Conservation (phyloP, 2,113 vertebrate genomes). For the Larimichthys polyactis region DNA sequence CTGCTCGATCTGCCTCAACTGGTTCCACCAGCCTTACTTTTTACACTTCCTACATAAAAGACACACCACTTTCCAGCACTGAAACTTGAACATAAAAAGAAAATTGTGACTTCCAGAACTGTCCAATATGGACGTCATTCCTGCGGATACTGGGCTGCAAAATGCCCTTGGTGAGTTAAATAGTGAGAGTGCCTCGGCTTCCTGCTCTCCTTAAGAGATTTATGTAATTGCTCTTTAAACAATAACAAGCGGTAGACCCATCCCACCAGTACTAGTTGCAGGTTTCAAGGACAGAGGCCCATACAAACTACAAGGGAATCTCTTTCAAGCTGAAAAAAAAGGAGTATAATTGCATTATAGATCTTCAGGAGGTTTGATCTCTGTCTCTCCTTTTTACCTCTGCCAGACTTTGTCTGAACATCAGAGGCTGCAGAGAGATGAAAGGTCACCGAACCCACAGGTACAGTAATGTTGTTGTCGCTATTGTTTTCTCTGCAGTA, state of each 20-base stretch:
- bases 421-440: slow-evolving; percentile 63
- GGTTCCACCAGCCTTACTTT: too few species aligned
- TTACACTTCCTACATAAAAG: neutral
- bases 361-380: slow-evolving; percentile 69
- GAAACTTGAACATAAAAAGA: too few species aligned
- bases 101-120: too few species aligned
- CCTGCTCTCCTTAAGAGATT: slow-evolving; percentile 40
- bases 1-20: too few species aligned
- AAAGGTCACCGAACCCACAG: slow-evolving; percentile 70
- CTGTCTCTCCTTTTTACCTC: slow-evolving; percentile 61
- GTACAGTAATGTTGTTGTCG: slow-evolving; percentile 42
- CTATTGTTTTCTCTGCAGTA: slow-evolving; percentile 67
- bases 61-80: neutral
- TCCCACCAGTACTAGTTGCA: slow-evolving; percentile 28
- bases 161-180: neutral
- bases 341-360: slow-evolving; percentile 64
- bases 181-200: slow-evolving; percentile 28
- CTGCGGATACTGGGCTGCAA: neutral
- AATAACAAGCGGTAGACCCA: slow-evolving; percentile 16
- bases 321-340: slow-evolving; percentile 62
- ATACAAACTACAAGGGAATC: slow-evolving; percentile 49
- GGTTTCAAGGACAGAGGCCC: slow-evolving; percentile 39
- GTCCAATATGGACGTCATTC: too few species aligned
- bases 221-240: slow-evolving; percentile 51
- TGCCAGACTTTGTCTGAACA: slow-evolving; percentile 74